Conservation (phyloP, 2,888 invertebrate genomes). For the Andrena flavipes region DNA sequence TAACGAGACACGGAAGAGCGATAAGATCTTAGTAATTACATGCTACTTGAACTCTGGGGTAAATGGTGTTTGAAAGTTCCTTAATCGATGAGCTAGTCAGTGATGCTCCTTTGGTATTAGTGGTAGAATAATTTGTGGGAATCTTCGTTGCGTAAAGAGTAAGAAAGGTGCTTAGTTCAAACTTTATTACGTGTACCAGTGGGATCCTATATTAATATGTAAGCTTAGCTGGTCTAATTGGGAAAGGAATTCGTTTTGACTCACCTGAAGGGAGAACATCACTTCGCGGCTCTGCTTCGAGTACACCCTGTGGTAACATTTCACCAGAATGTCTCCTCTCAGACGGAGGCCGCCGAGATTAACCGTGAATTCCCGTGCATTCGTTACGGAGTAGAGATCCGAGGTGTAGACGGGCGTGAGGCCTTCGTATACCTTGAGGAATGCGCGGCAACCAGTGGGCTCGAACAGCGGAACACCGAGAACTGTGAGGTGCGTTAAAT, state of each 20-base stretch:
- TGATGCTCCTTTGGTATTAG: too few species aligned
- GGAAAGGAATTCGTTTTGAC: background rate
- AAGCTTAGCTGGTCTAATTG: constrained; percentile 15
- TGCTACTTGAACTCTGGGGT: background rate
- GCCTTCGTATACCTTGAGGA: constrained; percentile 96
- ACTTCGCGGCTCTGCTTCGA: constrained; percentile 83
- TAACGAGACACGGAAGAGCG: constrained; percentile 36
- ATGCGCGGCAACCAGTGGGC: constrained; percentile 89
- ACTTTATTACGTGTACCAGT: too few species aligned
- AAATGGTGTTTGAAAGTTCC: too few species aligned
- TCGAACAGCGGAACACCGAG: constrained; percentile 92
- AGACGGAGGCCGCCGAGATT: constrained; percentile 90
- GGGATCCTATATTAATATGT: too few species aligned
- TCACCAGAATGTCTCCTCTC: constrained; percentile 95
- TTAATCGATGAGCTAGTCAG: too few species aligned
- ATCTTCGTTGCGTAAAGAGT: too few species aligned
- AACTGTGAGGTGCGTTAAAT: constrained; percentile 94
- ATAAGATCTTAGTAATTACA: constrained; percentile 46
- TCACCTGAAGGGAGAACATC: constrained; percentile 83
- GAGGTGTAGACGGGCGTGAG: constrained; percentile 95
- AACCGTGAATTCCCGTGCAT: constrained; percentile 89
- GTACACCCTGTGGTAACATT: constrained; percentile 92
- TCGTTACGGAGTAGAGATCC: constrained; percentile 85
- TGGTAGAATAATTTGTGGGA: too few species aligned
- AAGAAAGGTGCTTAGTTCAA: too few species aligned